phyloP scores from a whole-genome alignment of 2,888 invertebrate species.

The Amaurobius ferox region DNA sequence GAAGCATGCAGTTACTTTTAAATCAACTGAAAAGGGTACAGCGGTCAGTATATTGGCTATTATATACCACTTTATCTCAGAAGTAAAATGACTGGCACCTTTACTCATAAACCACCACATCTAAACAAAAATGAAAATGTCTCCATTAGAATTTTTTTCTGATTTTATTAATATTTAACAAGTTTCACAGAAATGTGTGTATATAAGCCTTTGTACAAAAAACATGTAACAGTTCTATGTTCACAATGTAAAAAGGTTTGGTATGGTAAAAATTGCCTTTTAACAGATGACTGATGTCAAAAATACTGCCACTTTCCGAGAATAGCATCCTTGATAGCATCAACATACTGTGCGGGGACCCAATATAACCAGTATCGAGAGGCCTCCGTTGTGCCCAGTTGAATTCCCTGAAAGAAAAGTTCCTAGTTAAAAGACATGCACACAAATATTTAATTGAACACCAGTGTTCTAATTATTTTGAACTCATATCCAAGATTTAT shows the following conservation, averaged over 20 bases:
- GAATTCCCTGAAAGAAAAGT: constrained; percentile 83
- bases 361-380: constrained; percentile 95
- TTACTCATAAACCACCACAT: no score
- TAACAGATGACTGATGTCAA: constrained; percentile 56
- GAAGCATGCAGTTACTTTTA: no score
- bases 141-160: constrained; percentile 9
- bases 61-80: no score
- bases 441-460: no score
- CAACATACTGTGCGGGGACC: constrained; percentile 93
- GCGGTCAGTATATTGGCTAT: no score
- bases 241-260: constrained; percentile 67
- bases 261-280: constrained; percentile 42
- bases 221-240: constrained; percentile 58
- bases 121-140: no score
- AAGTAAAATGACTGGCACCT: no score
- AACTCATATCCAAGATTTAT: no score
- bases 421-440: no score
- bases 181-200: constrained; percentile 50
- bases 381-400: constrained; percentile 93
- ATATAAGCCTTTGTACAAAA: constrained; percentile 65
- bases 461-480: no score
- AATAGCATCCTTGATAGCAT: constrained; percentile 93
- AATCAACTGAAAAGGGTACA: no score
- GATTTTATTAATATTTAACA: constrained; percentile 50
- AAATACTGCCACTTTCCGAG: constrained; percentile 74